phyloP scores from a whole-genome alignment of 2,113 vertebrate species.

The Cyprinodon tularosa region DNA sequence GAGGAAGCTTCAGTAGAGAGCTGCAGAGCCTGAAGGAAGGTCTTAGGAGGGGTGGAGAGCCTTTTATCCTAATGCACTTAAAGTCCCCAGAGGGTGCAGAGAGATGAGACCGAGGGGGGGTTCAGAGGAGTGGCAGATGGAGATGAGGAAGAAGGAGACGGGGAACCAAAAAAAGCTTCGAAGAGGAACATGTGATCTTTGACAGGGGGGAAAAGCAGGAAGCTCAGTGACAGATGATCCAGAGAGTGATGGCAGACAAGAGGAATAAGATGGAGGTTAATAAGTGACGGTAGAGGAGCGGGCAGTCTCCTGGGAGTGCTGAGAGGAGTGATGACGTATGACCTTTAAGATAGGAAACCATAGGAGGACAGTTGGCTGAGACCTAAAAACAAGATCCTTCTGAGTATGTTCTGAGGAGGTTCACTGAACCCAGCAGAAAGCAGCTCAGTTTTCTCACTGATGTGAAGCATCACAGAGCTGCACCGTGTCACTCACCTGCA shows the following conservation, averaged over 20 bases:
- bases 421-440: too few relatives aligned
- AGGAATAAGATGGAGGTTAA: slow-evolving; percentile 39
- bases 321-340: slow-evolving; percentile 4
- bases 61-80: slow-evolving; percentile 58
- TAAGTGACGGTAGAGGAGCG: background rate
- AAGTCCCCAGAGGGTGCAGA: slow-evolving; percentile 39
- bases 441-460: too few relatives aligned
- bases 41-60: slow-evolving; percentile 16
- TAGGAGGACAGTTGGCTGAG: background rate
- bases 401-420: too few relatives aligned
- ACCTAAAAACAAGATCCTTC: background rate
- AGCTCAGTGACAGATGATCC: background rate
- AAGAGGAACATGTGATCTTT: background rate
- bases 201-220: background rate
- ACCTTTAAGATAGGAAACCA: background rate
- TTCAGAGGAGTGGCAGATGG: background rate
- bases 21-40: slow-evolving; percentile 25
- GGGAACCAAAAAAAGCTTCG: background rate
- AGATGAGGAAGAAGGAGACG: background rate
- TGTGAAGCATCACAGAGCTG: too few relatives aligned
- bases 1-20: slow-evolving; percentile 6
- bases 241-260: background rate
- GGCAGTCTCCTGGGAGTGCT: background rate
- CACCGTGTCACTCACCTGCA: too few relatives aligned
- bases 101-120: background rate